Evolutionary conservation across 2,797 vertebrate species (phyloP).

Genomic region (Passerculus sandwichensis): DNA sequence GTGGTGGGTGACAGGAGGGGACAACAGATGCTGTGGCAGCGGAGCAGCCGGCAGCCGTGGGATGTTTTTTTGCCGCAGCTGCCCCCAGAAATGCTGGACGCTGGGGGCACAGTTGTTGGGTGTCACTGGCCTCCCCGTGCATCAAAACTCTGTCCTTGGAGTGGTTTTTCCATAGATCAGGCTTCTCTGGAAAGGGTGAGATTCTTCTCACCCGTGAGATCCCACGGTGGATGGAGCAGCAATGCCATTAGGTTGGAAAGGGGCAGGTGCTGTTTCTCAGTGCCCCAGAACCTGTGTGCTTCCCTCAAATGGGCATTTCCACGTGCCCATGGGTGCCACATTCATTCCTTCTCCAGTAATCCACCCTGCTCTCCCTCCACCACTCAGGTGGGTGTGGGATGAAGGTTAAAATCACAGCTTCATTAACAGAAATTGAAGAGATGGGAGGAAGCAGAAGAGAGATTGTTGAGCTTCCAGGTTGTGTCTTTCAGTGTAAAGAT

Average conservation of each 20-base stretch:
- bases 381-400: not conserved
- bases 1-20: not conserved
- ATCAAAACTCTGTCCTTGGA: not conserved
- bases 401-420: not conserved
- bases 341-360: not conserved
- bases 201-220: not conserved
- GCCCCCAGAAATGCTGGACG: accelerated
- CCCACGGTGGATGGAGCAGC: accelerated
- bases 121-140: not conserved
- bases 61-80: not conserved
- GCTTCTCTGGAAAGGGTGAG: not conserved
- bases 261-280: not conserved
- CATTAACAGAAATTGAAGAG: not conserved
- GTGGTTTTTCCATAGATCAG: not conserved
- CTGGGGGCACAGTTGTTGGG: not conserved
- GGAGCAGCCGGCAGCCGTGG: not conserved
- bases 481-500: not conserved
- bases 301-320: not conserved
- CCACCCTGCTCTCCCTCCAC: not conserved
- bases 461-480: not conserved
- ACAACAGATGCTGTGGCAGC: not conserved
- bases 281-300: not conserved
- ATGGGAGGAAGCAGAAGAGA: not conserved
- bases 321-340: accelerated
- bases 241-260: not conserved